Base-by-base conservation (phyloP, 1,140 invertebrate genomes). In the Heliconius eleuchia region DNA sequence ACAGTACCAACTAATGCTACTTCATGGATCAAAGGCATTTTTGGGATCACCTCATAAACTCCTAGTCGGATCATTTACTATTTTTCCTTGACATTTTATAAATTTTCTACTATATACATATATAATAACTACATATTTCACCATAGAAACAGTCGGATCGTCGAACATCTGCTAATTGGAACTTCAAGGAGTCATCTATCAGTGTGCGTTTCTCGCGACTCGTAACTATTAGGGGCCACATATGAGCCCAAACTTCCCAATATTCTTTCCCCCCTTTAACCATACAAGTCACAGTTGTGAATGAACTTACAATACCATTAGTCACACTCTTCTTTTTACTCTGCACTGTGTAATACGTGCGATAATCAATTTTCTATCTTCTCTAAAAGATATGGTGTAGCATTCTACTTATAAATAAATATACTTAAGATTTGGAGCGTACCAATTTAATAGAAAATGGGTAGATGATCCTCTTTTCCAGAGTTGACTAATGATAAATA, bases 161-260 rank as follows among this genome's bases (percentile, higher is more conserved):
- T 37, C 34, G 7, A 77, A 88, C 89, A 89, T 87, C 84, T 89
- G 84, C 84, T 76, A 84, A 73, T 84, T 82, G 83, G 83, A 87
- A 83, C 84, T 83, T 77, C 82, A 76, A 73, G 76, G 78, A 71
- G 74, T 80, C 84, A 82, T 89, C 87, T 86, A 74, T 86, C 86
- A 86, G 73, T 82, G 80, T 37, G 66, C 71, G 57, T 78, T 81
- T 79, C 71, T 72, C 75, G 73, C 73, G 75, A 79, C 80, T 83
- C 78, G 74, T 76, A 74, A 80, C 74, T 74, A 78, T 78, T 73
- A 82, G 84, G 84, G 79, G 86, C 83, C 88, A 87, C 85, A 89
- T 87, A 87, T 86, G 83, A 85, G 82, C 72, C 84, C 83, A 83
- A 86, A 82, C 80, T 85, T 85, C 83, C 81, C 83, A 82, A 85